A percentile compares a stretch with the other conserved stretches of the same genome.
These are phyloP conservation scores for Saturnia japonica DNA, from an alignment of 2,888 invertebrate species.

Conservation along the genomic window DNA sequence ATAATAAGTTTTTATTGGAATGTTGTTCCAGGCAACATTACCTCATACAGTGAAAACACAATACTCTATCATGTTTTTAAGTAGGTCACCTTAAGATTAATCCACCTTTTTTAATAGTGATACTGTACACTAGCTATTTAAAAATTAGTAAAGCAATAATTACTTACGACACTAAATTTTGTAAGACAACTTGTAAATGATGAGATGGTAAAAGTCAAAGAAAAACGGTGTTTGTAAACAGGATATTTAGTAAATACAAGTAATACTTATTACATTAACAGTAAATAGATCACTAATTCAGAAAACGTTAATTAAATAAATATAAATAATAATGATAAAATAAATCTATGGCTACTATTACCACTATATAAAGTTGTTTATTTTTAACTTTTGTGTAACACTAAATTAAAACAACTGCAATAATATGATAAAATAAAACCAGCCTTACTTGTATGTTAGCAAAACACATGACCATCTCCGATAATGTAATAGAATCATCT, in stretches of 20 bases:
- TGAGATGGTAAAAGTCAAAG: no score
- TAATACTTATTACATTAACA: neutral
- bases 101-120: no score
- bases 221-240: neutral
- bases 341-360: neutral
- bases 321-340: neutral
- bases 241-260: neutral
- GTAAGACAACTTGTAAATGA: no score
- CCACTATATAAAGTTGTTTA: neutral
- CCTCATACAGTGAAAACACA: neutral
- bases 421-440: neutral
- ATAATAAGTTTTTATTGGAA: neutral
- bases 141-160: neutral
- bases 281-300: neutral
- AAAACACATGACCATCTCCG: constrained; percentile 78
- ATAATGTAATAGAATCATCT: constrained; percentile 71
- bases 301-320: no score
- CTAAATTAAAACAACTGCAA: neutral
- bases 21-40: neutral
- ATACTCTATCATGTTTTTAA: neutral
- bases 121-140: neutral
- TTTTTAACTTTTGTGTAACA: neutral
- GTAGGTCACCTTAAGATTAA: no score
- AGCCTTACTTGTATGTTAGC: constrained; percentile 63
- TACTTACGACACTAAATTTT: neutral